These are phyloP conservation scores for Mellivora capensis DNA, from an alignment of 2,113 vertebrate genomes.

Conservation along the genomic window DNA sequence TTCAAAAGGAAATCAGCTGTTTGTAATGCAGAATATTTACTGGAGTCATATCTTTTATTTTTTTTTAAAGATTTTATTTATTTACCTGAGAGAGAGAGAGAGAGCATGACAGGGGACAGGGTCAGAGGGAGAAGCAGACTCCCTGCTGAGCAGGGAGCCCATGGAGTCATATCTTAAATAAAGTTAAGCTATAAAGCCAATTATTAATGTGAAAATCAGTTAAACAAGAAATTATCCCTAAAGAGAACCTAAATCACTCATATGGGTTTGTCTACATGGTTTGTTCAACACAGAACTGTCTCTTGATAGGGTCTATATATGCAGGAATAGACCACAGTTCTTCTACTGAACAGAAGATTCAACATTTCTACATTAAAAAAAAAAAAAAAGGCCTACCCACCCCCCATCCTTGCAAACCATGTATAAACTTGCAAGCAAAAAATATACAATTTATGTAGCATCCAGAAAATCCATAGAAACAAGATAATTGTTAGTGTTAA, in stretches of 20 bases:
- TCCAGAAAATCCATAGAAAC: background rate
- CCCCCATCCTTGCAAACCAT: background rate
- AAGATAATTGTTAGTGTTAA: slow-evolving; percentile 5
- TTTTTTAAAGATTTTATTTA: no score
- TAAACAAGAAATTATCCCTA: background rate
- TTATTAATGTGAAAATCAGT: background rate
- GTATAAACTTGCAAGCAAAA: background rate
- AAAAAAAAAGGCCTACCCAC: background rate
- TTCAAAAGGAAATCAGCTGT: background rate
- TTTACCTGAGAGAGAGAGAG: no score
- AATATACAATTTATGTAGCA: background rate
- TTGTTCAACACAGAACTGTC: background rate
- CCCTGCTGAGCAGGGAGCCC: no score
- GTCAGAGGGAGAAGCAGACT: no score
- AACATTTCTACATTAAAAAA: background rate
- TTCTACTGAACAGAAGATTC: background rate
- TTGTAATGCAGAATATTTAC: background rate
- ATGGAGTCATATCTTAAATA: background rate
- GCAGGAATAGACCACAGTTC: background rate
- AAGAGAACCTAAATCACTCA: background rate
- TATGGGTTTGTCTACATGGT: background rate
- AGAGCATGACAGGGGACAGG: no score
- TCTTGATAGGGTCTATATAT: background rate
- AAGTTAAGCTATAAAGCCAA: background rate
- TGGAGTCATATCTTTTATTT: background rate